These are phyloP conservation scores for Ips nitidus DNA, from an alignment of 1,140 invertebrate genomes.

Conservation along the genomic window DNA sequence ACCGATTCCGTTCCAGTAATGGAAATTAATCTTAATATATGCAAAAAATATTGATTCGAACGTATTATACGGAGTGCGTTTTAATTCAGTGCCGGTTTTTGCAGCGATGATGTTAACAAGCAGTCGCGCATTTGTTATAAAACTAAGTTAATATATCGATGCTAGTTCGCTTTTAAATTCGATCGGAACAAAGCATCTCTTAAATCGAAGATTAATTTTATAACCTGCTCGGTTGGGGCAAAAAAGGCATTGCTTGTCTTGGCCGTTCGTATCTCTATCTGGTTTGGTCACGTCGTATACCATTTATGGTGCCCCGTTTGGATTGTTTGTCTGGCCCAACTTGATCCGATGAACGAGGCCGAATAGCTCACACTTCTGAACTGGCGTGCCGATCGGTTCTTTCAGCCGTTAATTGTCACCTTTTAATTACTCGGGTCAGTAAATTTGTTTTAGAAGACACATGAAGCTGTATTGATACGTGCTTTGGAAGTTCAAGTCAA, in stretches of 20 bases:
- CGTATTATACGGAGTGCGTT: too few relatives aligned
- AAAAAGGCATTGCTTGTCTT: conserved; percentile 33
- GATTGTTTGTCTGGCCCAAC: conserved; percentile 36
- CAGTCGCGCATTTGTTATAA: background rate
- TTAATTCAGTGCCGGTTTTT: too few relatives aligned
- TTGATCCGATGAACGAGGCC: conserved; percentile 38
- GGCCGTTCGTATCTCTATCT: conserved; percentile 37
- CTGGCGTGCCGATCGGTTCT: conserved; percentile 50
- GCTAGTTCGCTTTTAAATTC: conserved; percentile 23
- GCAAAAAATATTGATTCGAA: too few relatives aligned
- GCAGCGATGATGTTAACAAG: too few relatives aligned
- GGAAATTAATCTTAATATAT: too few relatives aligned
- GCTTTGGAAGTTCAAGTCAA: conserved; percentile 36
- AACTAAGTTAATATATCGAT: conserved; percentile 1
- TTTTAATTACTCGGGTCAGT: conserved; percentile 51
- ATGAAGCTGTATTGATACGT: conserved; percentile 38
- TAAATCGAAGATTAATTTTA: conserved; percentile 36
- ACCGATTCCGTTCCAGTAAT: too few relatives aligned
- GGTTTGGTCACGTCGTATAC: conserved; percentile 38
- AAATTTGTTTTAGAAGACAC: conserved; percentile 46
- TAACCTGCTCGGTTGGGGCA: conserved; percentile 32
- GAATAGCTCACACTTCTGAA: conserved; percentile 49
- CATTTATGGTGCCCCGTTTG: conserved; percentile 37
- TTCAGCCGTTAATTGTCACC: conserved; percentile 51
- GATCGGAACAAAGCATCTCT: conserved; percentile 31